These are phyloP conservation scores for Drosophila atripex DNA, from an alignment of 2,888 invertebrate genomes.

Conservation along the genomic window DNA sequence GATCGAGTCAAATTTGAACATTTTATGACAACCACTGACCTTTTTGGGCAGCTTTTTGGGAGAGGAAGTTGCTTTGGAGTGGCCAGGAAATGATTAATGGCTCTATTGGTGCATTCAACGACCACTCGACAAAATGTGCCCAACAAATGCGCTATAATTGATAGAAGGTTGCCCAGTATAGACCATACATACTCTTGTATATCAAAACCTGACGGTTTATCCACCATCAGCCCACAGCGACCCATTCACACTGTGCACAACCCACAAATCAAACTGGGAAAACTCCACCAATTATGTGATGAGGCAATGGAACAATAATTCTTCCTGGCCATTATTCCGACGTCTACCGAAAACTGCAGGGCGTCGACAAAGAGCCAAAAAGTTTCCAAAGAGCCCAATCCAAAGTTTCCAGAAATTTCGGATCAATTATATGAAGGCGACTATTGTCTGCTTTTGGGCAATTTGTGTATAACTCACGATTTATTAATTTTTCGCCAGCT, in stretches of 20 bases:
- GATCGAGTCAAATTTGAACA: conserved; percentile 61
- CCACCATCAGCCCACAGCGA: conserved; percentile 24
- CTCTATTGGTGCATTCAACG: conserved; percentile 46
- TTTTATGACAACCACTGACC: conserved; percentile 56
- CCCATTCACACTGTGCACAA: conserved; percentile 36
- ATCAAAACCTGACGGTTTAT: conserved; percentile 18
- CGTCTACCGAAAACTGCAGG: conserved; percentile 44
- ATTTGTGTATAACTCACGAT: conserved; percentile 62
- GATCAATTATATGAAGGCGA: conserved; percentile 66
- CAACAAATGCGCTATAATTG: conserved; percentile 31
- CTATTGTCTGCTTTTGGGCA: conserved; percentile 48
- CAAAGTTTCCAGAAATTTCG: conserved; percentile 62
- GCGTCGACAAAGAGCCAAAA: conserved; percentile 59
- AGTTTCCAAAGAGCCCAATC: conserved; percentile 52
- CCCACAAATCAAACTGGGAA: conserved; percentile 45
- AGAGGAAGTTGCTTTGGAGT: conserved; percentile 54
- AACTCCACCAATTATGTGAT: conserved; percentile 60
- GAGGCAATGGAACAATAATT: conserved; percentile 62
- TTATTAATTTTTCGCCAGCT: conserved; percentile 51
- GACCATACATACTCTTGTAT: background rate
- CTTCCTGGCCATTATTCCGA: conserved; percentile 48
- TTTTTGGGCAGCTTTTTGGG: conserved; percentile 35
- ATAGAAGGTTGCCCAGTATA: conserved; percentile 16
- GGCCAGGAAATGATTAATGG: conserved; percentile 67
- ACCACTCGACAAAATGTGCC: conserved; percentile 14